Evolutionary conservation across 2,113 vertebrate species (phyloP).

Genomic region (cattle (Bos taurus)): ARS-UCD2.0 NC_037339.1:43337001-43337500

Average conservation of each 20-base stretch:
- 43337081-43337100: neutral
- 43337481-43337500: neutral
- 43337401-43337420: neutral
- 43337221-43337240: neutral
- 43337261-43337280: neutral
- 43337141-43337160: neutral
- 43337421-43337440: neutral
- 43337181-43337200: neutral
- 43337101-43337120: neutral
- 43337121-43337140: neutral
- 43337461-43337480: neutral
- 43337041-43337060: neutral
- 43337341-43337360: neutral
- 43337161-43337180: neutral
- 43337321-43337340: neutral
- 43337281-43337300: neutral
- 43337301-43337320: neutral
- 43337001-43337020: neutral
- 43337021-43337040: neutral
- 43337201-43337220: neutral
- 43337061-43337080: neutral
- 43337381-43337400: neutral
- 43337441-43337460: neutral
- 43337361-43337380: neutral
- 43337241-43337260: neutral